These are phyloP conservation scores for Pogonophryne albipinna DNA, from an alignment of 2,797 vertebrate species.

Conservation along the genomic window DNA sequence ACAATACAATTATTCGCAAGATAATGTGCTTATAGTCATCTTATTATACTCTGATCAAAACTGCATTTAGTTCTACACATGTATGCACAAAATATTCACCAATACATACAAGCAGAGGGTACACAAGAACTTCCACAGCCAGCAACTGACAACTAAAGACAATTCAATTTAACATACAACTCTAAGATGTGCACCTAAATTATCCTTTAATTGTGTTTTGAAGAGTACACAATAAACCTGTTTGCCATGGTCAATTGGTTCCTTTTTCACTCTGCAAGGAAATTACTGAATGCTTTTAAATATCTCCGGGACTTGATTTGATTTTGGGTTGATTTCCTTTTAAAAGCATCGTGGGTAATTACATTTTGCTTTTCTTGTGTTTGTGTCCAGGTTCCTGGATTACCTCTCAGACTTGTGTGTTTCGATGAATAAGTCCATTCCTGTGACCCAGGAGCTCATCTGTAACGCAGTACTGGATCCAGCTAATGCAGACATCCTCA, in stretches of 20 bases:
- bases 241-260: too few species aligned
- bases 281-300: not conserved
- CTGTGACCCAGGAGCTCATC: conserved; percentile 98
- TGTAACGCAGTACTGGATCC: conserved; percentile 97
- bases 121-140: not conserved
- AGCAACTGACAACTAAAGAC: not conserved
- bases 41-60: conserved; percentile 1
- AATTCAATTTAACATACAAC: not conserved
- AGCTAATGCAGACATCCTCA: conserved; percentile 95
- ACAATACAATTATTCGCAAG: not conserved
- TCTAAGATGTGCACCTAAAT: not conserved
- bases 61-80: not conserved
- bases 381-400: conserved; percentile 92
- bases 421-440: conserved; percentile 99
- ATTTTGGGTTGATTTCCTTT: not conserved
- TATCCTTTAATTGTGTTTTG: not conserved
- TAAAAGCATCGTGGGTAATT: not conserved
- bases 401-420: conserved; percentile 98
- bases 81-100: not conserved
- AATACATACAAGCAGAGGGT: not conserved
- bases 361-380: conserved; percentile 16
- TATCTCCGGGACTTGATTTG: not conserved
- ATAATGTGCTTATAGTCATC: not conserved
- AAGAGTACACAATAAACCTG: too few species aligned
- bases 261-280: not conserved